Conservation (phyloP, 2,888 invertebrate genomes). For the Phaedon cochleariae region DNA sequence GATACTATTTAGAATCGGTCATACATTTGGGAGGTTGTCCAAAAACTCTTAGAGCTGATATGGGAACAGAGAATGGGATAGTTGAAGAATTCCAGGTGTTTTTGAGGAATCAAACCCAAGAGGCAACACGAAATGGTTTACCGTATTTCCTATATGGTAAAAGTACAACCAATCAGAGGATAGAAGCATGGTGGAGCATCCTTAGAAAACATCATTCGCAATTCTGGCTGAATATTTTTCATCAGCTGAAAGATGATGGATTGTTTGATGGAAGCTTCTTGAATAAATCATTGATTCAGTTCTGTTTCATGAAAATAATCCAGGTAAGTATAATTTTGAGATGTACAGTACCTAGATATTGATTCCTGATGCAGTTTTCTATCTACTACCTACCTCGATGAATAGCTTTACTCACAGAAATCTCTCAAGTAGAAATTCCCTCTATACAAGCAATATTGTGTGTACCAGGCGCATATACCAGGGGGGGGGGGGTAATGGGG, state of each 20-base stretch:
- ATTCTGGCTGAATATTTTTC: neutral
- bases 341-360: too few relatives aligned
- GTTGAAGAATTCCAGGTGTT: neutral
- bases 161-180: too few relatives aligned
- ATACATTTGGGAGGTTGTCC: neutral
- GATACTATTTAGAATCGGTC: neutral
- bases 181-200: too few relatives aligned
- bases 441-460: too few relatives aligned
- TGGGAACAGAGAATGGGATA: neutral
- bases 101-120: neutral
- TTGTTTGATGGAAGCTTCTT: neutral
- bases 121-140: neutral
- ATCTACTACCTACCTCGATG: too few relatives aligned
- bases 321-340: neutral
- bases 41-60: neutral
- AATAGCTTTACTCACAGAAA: too few relatives aligned
- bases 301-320: neutral
- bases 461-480: too few relatives aligned
- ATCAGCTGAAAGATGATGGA: slow-evolving; percentile 4
- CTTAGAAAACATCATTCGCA: neutral
- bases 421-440: too few relatives aligned
- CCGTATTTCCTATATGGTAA: too few relatives aligned
- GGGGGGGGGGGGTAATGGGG: too few relatives aligned
- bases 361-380: too few relatives aligned
- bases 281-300: neutral